Conservation (phyloP, 2,888 invertebrate genomes). For the Leucophenga maculata region DNA sequence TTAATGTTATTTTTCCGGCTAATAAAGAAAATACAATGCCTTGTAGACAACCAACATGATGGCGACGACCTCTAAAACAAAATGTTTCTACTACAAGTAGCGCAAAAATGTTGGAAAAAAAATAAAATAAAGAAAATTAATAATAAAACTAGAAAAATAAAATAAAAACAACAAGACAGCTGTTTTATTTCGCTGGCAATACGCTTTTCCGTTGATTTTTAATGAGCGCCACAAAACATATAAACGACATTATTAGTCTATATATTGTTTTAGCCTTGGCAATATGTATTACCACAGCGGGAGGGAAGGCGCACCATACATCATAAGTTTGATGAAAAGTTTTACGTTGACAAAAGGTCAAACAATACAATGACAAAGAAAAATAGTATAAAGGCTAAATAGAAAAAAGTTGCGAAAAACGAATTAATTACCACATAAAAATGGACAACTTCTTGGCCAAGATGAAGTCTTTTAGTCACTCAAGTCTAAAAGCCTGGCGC, state of each 20-base stretch:
- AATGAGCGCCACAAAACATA: constrained; percentile 7
- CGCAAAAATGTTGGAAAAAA: neutral
- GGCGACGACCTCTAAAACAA: constrained; percentile 14
- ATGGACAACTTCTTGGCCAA: neutral
- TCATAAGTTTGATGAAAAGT: too few relatives aligned
- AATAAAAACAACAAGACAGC: neutral
- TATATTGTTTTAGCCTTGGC: constrained; percentile 6
- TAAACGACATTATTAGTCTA: neutral
- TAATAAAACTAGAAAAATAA: neutral
- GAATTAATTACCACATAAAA: constrained; percentile 12
- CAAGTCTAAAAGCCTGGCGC: neutral
- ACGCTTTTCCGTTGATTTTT: neutral
- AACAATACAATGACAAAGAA: too few relatives aligned
- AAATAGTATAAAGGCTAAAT: too few relatives aligned
- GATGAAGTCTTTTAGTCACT: neutral
- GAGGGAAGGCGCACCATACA: too few relatives aligned
- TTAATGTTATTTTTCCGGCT: constrained; percentile 12
- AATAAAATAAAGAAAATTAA: too few relatives aligned
- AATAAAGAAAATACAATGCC: constrained; percentile 20
- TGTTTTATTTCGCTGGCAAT: neutral
- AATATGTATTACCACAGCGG: too few relatives aligned
- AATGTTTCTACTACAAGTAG: constrained; percentile 1
- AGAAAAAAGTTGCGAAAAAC: neutral
- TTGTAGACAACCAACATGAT: neutral
- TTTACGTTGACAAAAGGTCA: too few relatives aligned